phyloP scores from a whole-genome alignment of 2,797 vertebrate species.

The Sus cebifrons region DNA sequence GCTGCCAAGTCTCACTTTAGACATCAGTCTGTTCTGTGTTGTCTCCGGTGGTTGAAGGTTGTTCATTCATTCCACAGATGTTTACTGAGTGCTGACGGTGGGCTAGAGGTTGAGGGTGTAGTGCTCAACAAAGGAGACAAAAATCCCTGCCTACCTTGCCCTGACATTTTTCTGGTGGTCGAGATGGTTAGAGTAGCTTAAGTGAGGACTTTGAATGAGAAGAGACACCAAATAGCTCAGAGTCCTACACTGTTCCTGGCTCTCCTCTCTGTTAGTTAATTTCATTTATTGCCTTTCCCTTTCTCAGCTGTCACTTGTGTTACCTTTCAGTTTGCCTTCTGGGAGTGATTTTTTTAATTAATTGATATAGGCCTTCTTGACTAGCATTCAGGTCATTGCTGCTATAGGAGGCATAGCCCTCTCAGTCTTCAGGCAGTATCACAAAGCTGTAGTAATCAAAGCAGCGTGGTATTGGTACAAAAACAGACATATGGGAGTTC shows the following conservation, averaged over 20 bases:
- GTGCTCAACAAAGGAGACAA: background rate
- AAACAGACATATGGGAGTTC: too few relatives aligned
- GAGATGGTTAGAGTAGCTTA: background rate
- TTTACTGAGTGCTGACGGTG: background rate
- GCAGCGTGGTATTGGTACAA: too few relatives aligned
- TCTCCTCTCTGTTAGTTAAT: conserved; percentile 42
- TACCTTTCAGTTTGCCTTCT: background rate
- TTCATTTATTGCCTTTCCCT: conserved; percentile 28
- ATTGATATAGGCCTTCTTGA: background rate
- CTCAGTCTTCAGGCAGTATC: too few relatives aligned
- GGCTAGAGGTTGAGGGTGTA: background rate
- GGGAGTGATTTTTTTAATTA: background rate
- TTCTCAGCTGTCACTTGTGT: conserved; percentile 26
- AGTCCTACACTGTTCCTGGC: background rate
- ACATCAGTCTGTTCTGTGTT: background rate
- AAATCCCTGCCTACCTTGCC: background rate
- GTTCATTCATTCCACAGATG: background rate
- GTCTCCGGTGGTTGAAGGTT: background rate
- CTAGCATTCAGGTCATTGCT: background rate
- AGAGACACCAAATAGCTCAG: background rate
- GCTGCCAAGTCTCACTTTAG: background rate
- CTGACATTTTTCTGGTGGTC: background rate
- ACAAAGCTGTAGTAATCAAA: too few relatives aligned
- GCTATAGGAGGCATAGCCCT: background rate
- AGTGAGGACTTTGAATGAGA: conserved; percentile 1